Conservation (phyloP, 1,140 invertebrate genomes). For the Cyrtorhinus lividipennis region DNA sequence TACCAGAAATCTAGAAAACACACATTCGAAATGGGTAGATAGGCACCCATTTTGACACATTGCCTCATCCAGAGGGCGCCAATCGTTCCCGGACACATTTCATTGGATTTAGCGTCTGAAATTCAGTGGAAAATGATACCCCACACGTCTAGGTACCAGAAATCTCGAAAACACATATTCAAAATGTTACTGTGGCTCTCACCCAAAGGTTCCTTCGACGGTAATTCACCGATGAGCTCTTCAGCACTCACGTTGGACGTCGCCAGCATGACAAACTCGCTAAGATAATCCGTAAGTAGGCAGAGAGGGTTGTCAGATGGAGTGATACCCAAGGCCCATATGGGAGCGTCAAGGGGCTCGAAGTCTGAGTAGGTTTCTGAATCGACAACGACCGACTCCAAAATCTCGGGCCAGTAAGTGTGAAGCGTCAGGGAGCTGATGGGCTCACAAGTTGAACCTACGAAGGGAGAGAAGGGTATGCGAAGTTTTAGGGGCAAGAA, state of each 20-base stretch:
- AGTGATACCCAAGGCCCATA: conserved; percentile 53
- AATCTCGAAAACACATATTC: too few relatives aligned
- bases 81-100: too few relatives aligned
- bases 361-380: conserved; percentile 76
- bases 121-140: too few relatives aligned
- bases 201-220: too few relatives aligned
- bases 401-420: conserved; percentile 74
- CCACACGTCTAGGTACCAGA: too few relatives aligned
- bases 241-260: conserved; percentile 33
- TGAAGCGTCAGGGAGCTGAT: conserved; percentile 61
- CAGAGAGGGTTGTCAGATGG: conserved; percentile 45
- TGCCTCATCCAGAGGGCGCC: too few relatives aligned
- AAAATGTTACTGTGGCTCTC: too few relatives aligned
- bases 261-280: conserved; percentile 38
- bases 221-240: conserved; percentile 45
- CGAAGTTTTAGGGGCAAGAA: too few relatives aligned
- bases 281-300: conserved; percentile 47
- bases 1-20: too few relatives aligned
- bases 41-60: too few relatives aligned
- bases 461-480: conserved; percentile 54
- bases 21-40: too few relatives aligned
- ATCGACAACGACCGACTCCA: conserved; percentile 76
- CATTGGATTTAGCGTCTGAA: too few relatives aligned
- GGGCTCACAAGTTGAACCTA: conserved; percentile 64
- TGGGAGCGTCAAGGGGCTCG: conserved; percentile 66